A percentile compares a stretch with the other conserved stretches of the same genome.
phyloP scores from a whole-genome alignment of 2,797 vertebrate species.

The Spinibarbus caldwelli region DNA sequence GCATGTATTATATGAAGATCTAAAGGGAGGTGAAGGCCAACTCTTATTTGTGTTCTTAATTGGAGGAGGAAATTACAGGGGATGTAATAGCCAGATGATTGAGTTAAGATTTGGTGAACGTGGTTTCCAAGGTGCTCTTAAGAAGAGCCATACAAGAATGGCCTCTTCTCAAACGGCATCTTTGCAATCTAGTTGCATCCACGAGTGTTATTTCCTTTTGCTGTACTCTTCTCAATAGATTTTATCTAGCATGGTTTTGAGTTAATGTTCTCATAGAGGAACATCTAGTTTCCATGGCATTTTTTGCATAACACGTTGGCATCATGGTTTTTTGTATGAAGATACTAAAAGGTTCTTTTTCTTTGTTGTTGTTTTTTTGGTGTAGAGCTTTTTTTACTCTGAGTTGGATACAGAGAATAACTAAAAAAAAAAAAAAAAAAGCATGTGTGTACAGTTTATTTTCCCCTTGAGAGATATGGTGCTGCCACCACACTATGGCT shows the following conservation, averaged over 20 bases:
- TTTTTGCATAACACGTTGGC: not conserved
- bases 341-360: not conserved
- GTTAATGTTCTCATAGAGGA: not conserved
- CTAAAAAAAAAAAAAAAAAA: not conserved
- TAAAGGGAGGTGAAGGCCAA: constrained; percentile 11
- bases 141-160: not conserved
- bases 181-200: constrained; percentile 5
- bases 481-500: constrained; percentile 15
- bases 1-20: constrained; percentile 6
- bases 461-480: constrained; percentile 15
- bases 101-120: constrained; percentile 19
- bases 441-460: not conserved
- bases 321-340: not conserved
- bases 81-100: constrained; percentile 10
- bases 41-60: constrained; percentile 43
- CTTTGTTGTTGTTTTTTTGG: not conserved
- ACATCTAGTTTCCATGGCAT: constrained; percentile 4
- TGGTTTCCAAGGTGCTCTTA: constrained; percentile 2
- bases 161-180: not conserved
- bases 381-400: not conserved
- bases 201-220: not conserved
- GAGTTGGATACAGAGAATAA: not conserved
- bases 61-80: constrained; percentile 7
- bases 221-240: not conserved
- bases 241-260: not conserved